phyloP scores from a whole-genome alignment of 1,140 invertebrate genomes.

The Myzus persicae region DNA sequence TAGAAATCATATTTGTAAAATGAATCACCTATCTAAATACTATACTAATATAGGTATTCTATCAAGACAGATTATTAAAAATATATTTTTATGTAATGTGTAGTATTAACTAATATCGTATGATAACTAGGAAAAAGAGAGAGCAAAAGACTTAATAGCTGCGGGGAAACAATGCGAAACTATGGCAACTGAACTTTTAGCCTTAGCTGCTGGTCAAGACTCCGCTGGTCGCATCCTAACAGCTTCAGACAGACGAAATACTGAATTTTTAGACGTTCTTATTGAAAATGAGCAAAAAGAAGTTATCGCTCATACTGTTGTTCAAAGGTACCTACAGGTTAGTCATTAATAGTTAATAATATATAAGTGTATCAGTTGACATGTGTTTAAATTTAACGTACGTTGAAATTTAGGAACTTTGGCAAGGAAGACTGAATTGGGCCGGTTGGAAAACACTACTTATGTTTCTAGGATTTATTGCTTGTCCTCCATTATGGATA shows the following conservation, averaged over 20 bases:
- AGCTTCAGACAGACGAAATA: conserved; percentile 88
- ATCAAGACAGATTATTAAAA: neutral
- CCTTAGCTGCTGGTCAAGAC: conserved; percentile 91
- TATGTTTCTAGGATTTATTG: conserved; percentile 88
- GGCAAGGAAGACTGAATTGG: conserved; percentile 96
- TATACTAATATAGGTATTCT: neutral
- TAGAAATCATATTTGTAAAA: neutral
- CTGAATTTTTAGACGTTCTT: conserved; percentile 95
- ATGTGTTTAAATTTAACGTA: conserved; percentile 66
- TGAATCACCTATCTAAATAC: neutral
- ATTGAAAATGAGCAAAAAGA: conserved; percentile 99
- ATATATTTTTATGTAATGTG: neutral
- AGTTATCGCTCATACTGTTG: conserved; percentile 89
- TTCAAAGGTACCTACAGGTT: conserved; percentile 87
- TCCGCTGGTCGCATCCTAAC: conserved; percentile 91
- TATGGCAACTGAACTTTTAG: conserved; percentile 95
- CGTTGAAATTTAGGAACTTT: conserved; percentile 81
- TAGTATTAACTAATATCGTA: neutral
- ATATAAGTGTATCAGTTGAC: neutral
- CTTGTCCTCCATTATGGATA: conserved; percentile 96
- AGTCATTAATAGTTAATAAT: conserved; percentile 62
- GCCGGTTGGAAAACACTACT: conserved; percentile 92
- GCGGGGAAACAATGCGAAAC: conserved; percentile 95
- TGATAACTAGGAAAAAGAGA: conserved; percentile 85
- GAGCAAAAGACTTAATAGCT: conserved; percentile 92